These are phyloP conservation scores for Rhinatrema bivittatum DNA, from an alignment of 2,797 vertebrate genomes.

Conservation along the genomic window DNA sequence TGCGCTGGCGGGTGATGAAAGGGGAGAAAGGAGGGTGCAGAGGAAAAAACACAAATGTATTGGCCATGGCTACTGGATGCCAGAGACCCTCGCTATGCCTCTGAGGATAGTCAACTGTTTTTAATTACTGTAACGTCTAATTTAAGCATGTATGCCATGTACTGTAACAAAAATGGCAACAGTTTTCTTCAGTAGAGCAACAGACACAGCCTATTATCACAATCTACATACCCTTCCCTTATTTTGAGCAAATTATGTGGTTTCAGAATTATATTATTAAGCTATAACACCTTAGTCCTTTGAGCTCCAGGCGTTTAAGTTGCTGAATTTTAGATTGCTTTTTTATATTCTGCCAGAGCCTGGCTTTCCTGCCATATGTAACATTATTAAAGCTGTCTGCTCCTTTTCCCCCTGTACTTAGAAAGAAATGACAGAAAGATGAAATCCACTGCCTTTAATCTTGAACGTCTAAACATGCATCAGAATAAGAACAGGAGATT, in stretches of 20 bases:
- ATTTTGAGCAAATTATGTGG: constrained; percentile 30
- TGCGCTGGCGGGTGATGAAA: no score
- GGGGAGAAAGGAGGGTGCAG: no score
- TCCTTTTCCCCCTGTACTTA: constrained; percentile 44
- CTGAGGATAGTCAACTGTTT: no score
- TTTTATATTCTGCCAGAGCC: constrained; percentile 41
- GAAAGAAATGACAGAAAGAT: constrained; percentile 38
- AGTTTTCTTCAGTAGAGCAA: no score
- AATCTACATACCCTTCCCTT: constrained; percentile 21
- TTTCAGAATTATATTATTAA: constrained; percentile 42
- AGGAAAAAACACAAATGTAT: no score
- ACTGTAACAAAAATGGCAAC: no score
- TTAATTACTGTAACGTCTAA: no score
- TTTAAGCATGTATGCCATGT: no score
- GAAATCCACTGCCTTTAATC: constrained; percentile 29
- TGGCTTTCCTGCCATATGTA: constrained; percentile 30
- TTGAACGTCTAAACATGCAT: constrained; percentile 26
- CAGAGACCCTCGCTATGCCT: no score
- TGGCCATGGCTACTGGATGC: no score
- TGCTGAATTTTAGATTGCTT: constrained; percentile 49
- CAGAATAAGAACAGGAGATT: constrained; percentile 25
- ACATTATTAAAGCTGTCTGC: constrained; percentile 51
- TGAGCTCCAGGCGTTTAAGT: constrained; percentile 41
- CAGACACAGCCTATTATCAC: no score
- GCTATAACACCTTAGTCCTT: constrained; percentile 43